Evolutionary conservation across 1,140 invertebrate species (phyloP).

Genomic region (Drosophila setifemur): DNA sequence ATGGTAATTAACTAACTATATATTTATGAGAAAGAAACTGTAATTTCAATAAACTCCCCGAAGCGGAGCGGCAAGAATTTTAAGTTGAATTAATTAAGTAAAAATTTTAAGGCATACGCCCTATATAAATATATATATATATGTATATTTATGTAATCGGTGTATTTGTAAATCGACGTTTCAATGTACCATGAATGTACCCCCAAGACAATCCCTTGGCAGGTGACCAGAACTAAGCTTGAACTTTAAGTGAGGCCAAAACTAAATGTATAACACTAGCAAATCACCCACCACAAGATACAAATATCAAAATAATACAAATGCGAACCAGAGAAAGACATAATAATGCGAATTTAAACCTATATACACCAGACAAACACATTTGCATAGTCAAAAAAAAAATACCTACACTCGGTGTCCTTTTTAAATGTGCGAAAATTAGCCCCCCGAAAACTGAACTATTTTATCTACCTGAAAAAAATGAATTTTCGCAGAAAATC

Average conservation of each 20-base stretch:
- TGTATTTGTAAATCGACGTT: slow-evolving; percentile 75
- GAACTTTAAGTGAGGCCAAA: slow-evolving; percentile 46
- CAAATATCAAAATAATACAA: background rate
- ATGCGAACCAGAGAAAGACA: slow-evolving; percentile 7
- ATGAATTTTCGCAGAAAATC: slow-evolving; percentile 28
- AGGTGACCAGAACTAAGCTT: slow-evolving; percentile 47
- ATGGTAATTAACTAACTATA: slow-evolving; percentile 67
- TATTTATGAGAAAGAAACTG: slow-evolving; percentile 75
- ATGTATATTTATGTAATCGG: slow-evolving; percentile 71
- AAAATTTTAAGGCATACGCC: slow-evolving; percentile 51
- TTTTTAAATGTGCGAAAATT: slow-evolving; percentile 51
- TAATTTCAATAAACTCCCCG: slow-evolving; percentile 80
- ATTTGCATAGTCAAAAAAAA: slow-evolving; percentile 70
- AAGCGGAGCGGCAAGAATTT: slow-evolving; percentile 43
- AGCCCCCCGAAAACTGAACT: slow-evolving; percentile 57
- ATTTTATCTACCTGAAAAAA: slow-evolving; percentile 54
- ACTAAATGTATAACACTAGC: slow-evolving; percentile 31
- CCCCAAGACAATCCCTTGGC: slow-evolving; percentile 77
- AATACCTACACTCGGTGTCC: slow-evolving; percentile 70
- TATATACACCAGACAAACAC: slow-evolving; percentile 48
- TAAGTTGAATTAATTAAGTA: slow-evolving; percentile 64
- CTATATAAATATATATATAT: slow-evolving; percentile 8
- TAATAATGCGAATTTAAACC: slow-evolving; percentile 59
- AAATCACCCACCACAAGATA: slow-evolving; percentile 45
- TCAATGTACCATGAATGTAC: slow-evolving; percentile 52